These are phyloP conservation scores for Oreotrochilus melanogaster DNA, from an alignment of 2,113 vertebrate genomes.

Conservation along the genomic window DNA sequence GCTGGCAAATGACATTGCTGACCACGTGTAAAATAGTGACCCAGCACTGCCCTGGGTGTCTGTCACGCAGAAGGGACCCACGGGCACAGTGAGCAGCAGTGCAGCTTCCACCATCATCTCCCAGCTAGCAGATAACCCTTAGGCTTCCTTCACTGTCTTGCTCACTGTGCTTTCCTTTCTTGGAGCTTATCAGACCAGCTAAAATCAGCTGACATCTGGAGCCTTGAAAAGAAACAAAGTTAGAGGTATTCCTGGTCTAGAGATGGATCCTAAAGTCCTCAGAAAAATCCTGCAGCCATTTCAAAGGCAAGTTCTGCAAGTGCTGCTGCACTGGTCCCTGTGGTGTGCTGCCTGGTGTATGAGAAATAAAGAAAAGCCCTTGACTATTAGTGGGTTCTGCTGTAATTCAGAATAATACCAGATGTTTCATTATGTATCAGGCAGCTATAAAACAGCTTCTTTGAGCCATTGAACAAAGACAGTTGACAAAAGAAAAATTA, in stretches of 20 bases:
- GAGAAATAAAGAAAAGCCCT: conserved; percentile 25
- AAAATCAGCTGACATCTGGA: background rate
- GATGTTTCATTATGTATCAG: conserved; percentile 72
- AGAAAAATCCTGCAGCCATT: background rate
- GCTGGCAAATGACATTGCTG: background rate
- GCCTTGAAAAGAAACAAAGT: background rate
- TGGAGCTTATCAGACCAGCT: background rate
- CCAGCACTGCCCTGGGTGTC: background rate
- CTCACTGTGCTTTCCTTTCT: background rate
- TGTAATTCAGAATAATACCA: conserved; percentile 64
- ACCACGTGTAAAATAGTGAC: background rate
- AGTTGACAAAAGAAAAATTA: conserved; percentile 67
- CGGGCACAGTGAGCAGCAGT: accelerated
- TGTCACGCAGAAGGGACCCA: accelerated
- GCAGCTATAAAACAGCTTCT: conserved; percentile 34
- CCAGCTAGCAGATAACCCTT: accelerated
- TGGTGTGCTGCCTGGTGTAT: background rate
- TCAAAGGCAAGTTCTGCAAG: background rate
- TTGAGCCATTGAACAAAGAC: conserved; percentile 64
- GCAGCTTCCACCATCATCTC: accelerated
- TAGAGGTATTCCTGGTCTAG: background rate
- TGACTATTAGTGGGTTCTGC: conserved; percentile 25
- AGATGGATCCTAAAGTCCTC: background rate
- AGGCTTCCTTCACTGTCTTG: background rate
- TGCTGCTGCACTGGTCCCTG: background rate